A percentile compares a stretch with the other conserved stretches of the same genome.
These are phyloP conservation scores for Dione juno DNA, from an alignment of 2,888 invertebrate genomes.

Conservation along the genomic window DNA sequence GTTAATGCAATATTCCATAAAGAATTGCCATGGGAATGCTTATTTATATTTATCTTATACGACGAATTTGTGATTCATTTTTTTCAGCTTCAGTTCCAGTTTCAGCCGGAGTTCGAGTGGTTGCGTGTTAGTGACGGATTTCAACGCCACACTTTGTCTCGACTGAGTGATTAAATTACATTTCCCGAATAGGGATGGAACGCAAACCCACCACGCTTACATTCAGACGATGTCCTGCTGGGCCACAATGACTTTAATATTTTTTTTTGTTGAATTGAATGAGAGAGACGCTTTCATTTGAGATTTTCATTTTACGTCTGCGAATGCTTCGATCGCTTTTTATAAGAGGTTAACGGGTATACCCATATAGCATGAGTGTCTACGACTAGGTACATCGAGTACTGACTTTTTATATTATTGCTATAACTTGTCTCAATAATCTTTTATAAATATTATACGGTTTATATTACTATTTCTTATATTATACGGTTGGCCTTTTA, in stretches of 20 bases:
- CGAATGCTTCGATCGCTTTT: constrained; percentile 1
- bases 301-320: constrained; percentile 1
- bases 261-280: not conserved
- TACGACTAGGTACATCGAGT: not conserved
- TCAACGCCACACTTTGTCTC: too few species aligned
- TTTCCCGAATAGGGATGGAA: too few species aligned
- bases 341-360: not conserved
- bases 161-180: too few species aligned
- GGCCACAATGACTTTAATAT: not conserved
- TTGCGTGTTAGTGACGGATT: too few species aligned
- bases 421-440: not conserved
- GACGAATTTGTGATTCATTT: not conserved
- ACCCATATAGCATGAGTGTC: not conserved
- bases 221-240: too few species aligned
- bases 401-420: not conserved
- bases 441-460: too few species aligned
- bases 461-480: too few species aligned
- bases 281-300: not conserved
- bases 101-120: too few species aligned
- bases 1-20: constrained; percentile 43
- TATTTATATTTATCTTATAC: not conserved
- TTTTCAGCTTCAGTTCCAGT: too few species aligned
- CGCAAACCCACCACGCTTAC: too few species aligned
- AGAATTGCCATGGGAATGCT: constrained; percentile 34
- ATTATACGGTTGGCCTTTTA: too few species aligned